Percentiles rank a stretch among this genome's conserved stretches.
phyloP scores from a whole-genome alignment of 1,140 invertebrate species.

The Scaptomyza hsui region DNA sequence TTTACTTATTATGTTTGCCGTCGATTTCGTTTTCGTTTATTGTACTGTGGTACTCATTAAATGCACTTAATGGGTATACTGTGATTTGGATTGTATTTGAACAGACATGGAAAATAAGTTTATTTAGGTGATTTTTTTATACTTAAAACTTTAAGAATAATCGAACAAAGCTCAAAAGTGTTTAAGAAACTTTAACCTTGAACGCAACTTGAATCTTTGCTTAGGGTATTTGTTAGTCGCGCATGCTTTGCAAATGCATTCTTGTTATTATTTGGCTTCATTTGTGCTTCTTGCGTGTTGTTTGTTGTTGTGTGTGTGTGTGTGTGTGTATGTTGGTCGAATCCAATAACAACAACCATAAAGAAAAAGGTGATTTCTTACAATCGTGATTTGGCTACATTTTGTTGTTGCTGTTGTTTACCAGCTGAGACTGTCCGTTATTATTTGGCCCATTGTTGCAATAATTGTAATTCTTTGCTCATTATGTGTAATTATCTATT shows the following conservation, averaged over 20 bases:
- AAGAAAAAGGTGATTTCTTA: slow-evolving; percentile 37
- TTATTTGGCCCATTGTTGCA: slow-evolving; percentile 32
- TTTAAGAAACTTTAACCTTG: not conserved
- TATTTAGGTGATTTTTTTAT: too few species aligned
- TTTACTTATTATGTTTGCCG: slow-evolving; percentile 30
- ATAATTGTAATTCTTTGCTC: slow-evolving; percentile 44
- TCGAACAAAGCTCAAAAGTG: too few species aligned
- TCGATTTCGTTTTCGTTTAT: slow-evolving; percentile 52
- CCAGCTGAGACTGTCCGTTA: slow-evolving; percentile 19
- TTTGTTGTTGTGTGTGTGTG: too few species aligned
- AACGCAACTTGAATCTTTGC: not conserved
- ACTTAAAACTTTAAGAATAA: too few species aligned
- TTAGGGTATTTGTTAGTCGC: slow-evolving; percentile 10
- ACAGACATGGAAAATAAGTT: too few species aligned
- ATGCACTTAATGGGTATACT: not conserved
- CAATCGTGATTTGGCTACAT: slow-evolving; percentile 50
- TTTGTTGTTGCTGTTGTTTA: slow-evolving; percentile 12
- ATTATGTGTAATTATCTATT: slow-evolving; percentile 44
- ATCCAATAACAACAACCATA: slow-evolving; percentile 22
- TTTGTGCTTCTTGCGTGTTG: slow-evolving; percentile 71
- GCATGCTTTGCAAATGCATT: not conserved
- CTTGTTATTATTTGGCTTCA: slow-evolving; percentile 37
- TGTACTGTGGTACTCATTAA: slow-evolving; percentile 14
- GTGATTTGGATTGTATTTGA: too few species aligned
- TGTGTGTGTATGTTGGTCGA: slow-evolving; percentile 22